These are phyloP conservation scores for Syngnathus rostellatus DNA, from an alignment of 2,797 vertebrate genomes.

Conservation along the genomic window DNA sequence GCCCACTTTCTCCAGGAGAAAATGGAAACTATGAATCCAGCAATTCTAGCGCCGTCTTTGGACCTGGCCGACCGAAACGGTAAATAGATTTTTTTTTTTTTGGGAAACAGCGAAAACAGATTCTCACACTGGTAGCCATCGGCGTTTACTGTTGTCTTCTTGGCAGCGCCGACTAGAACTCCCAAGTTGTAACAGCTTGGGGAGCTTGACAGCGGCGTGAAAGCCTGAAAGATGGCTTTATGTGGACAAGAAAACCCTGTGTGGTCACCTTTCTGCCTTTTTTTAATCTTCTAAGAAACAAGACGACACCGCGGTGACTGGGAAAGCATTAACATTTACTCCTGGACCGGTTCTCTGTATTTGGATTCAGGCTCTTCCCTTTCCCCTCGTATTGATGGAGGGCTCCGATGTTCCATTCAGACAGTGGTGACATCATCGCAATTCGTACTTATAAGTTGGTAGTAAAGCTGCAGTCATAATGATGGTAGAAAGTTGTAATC, in stretches of 20 bases:
- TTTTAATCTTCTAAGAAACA: conserved; percentile 20
- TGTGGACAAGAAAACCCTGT: conserved; percentile 30
- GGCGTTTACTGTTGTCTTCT: conserved; percentile 40
- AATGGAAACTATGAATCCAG: conserved; percentile 46
- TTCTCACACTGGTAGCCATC: conserved; percentile 38
- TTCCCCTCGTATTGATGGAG: not conserved
- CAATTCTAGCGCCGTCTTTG: conserved; percentile 37
- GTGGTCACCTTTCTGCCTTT: conserved; percentile 3
- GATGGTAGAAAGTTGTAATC: not conserved
- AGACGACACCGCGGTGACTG: conserved; percentile 24
- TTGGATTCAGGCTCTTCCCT: not conserved
- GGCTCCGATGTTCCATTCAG: too few relatives aligned
- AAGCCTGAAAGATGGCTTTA: conserved; percentile 45
- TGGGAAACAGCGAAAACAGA: conserved; percentile 43
- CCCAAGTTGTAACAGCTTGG: conserved; percentile 38
- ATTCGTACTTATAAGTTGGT: not conserved
- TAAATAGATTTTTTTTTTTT: conserved; percentile 20
- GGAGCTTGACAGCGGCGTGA: conserved; percentile 37
- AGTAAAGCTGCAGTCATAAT: not conserved
- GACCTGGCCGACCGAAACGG: conserved; percentile 27
- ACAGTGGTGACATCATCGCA: not conserved
- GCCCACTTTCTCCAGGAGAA: conserved; percentile 13
- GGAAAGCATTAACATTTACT: conserved; percentile 56
- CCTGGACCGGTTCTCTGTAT: not conserved
- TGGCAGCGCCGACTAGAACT: conserved; percentile 50